phyloP scores from a whole-genome alignment of 2,113 vertebrate species.

The Pandion haliaetus region DNA sequence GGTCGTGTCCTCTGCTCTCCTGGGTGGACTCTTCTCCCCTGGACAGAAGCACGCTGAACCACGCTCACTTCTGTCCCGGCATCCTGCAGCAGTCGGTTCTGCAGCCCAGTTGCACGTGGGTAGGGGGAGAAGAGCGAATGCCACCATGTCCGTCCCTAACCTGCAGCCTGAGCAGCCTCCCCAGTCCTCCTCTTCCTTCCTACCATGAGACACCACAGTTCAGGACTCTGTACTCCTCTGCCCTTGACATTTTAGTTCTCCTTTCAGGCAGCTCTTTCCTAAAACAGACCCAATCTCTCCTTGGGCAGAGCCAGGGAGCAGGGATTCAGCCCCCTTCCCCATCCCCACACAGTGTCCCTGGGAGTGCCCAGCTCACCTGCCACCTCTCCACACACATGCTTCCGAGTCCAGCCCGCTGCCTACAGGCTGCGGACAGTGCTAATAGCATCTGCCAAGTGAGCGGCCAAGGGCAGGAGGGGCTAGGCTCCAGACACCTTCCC shows the following conservation, averaged over 20 bases:
- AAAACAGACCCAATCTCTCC: not conserved
- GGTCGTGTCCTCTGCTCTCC: not conserved
- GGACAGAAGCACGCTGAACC: not conserved
- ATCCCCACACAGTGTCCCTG: not conserved
- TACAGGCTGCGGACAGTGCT: not conserved
- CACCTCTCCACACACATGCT: not conserved
- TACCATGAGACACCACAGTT: fast-evolving
- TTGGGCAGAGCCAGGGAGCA: not conserved
- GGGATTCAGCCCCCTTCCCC: not conserved
- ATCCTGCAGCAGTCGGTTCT: not conserved
- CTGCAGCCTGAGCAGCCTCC: not conserved
- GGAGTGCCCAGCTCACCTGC: not conserved
- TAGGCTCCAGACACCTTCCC: not conserved
- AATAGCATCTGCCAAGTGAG: not conserved
- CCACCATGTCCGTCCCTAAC: not conserved
- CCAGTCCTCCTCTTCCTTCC: not conserved
- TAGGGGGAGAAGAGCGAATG: not conserved
- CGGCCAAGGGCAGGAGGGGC: fast-evolving
- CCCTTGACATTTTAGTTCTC: not conserved
- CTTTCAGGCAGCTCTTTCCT: not conserved
- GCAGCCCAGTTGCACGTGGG: not conserved
- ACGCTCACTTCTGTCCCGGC: not conserved
- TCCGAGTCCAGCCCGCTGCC: fast-evolving
- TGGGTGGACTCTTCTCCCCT: not conserved
- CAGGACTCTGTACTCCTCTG: not conserved